Evolutionary conservation across 2,888 invertebrate species (phyloP), one percentile per base, ranked within the genome.

Genomic region (Blomia tropicalis): DNA sequence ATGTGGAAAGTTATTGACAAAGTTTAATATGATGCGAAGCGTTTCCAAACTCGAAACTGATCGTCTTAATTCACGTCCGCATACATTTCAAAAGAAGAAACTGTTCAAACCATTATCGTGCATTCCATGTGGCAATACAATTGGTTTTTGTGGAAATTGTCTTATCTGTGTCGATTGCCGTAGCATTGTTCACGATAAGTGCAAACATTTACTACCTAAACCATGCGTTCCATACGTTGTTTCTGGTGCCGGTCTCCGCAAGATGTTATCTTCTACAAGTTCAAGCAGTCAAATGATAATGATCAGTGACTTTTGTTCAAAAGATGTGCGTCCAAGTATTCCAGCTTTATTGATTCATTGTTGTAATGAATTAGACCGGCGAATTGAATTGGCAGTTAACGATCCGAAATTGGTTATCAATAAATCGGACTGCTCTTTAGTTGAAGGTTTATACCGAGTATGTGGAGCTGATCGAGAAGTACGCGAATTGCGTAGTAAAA

Each of bases 311-410:
- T 47, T 47, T 19, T 11, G 7, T 27, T 22, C 22, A 19, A 7
- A 11, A 7, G n/a, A 27, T 7, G 22, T 11, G 23, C 7, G 51
- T 7, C 51, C 51, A 25, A 11, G 51, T 19, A n/a, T 47, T 14
- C 51, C 51, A 14, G 51, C 51, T 47, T n/a, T 47, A n/a, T 27
- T 47, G 23, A 19, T 47, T 47, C 51, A 47, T n/a, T 47, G 11
- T 7, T 47, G 51, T n/a, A 47, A 47, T n/a, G 51, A 47, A 27
- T 14, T 47, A 14, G 22, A 47, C 51, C 7, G 22, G 22, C 51
- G 51, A 14, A 36, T 36, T 36, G 36, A 36, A 11, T 7, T 19
- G 7, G 51, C 7, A n/a, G 22, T 25, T 7, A 27, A 22, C 22
- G 36, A 36, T 36, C 7, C 7, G 7, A 17, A 11, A 7, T 17